These are phyloP conservation scores for Gnathonemus longibarbis DNA, from an alignment of 2,113 vertebrate genomes.

Conservation along the genomic window DNA sequence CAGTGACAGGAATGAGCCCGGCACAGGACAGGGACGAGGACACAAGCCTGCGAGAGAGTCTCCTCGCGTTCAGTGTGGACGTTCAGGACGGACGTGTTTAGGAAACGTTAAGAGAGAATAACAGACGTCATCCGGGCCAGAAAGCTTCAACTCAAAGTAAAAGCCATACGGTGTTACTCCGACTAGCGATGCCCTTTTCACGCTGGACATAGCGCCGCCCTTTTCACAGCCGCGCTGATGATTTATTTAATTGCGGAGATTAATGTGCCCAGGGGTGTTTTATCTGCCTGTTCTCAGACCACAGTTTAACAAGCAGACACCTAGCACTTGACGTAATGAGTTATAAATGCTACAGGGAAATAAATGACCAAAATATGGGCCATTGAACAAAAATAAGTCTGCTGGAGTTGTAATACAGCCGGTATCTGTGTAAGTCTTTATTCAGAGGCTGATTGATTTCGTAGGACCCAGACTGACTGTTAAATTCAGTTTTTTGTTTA, in stretches of 20 bases:
- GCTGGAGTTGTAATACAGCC: background rate
- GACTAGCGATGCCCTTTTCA: too few species aligned
- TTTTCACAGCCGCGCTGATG: conserved; percentile 25
- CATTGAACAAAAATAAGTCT: background rate
- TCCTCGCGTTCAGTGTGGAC: background rate
- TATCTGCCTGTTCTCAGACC: conserved; percentile 35
- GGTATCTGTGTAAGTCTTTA: background rate
- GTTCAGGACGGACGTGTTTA: background rate
- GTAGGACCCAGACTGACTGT: background rate
- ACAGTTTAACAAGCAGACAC: conserved; percentile 18
- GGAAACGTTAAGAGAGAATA: background rate
- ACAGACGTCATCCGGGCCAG: background rate
- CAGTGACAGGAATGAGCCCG: background rate
- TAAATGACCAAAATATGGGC: background rate
- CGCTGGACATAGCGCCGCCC: too few species aligned
- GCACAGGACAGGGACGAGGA: background rate
- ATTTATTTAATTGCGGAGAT: conserved; percentile 51
- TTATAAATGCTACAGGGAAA: background rate
- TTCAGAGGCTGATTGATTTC: background rate
- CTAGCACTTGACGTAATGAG: background rate
- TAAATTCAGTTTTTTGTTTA: background rate
- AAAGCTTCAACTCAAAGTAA: background rate
- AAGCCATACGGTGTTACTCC: background rate
- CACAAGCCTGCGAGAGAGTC: background rate
- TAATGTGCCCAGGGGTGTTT: conserved; percentile 43